A percentile compares a stretch with the other conserved stretches of the same genome.
Conservation (phyloP, 2,113 vertebrate genomes). For the Manacus vitellinus region DNA sequence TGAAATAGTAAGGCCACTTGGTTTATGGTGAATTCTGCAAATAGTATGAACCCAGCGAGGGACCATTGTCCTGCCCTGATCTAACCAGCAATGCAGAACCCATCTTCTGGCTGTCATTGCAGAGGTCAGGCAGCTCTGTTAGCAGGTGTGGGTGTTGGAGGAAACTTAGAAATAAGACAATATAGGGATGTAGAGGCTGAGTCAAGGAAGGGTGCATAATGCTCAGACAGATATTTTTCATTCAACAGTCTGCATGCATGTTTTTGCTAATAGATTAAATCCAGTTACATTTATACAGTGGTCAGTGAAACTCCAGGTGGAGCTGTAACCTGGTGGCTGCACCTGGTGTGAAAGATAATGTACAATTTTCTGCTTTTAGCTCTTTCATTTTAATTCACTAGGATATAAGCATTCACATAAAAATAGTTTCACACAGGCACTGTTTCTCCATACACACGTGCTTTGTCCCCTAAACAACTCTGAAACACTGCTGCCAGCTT, state of each 20-base stretch:
- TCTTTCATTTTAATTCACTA: not conserved
- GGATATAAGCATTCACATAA: not conserved
- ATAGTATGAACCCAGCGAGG: not conserved
- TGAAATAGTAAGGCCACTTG: not conserved
- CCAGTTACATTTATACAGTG: not conserved
- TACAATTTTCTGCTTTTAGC: not conserved
- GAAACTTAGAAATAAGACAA: not conserved
- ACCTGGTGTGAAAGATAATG: not conserved
- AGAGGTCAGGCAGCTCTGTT: not conserved
- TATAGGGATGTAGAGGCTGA: not conserved
- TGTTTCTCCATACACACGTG: not conserved
- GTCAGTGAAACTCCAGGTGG: not conserved
- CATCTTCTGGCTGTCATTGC: not conserved
- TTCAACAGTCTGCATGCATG: not conserved
- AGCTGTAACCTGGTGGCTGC: not conserved
- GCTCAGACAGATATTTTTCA: not conserved
- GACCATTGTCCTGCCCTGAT: not conserved
- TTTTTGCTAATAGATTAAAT: not conserved
- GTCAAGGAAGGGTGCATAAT: not conserved
- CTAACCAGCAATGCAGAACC: not conserved
- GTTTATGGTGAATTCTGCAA: not conserved
- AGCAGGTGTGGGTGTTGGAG: not conserved
- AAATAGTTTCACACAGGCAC: not conserved
- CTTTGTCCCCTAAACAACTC: not conserved
- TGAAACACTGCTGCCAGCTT: not conserved